Percentiles rank a stretch among this genome's conserved stretches.
These are phyloP conservation scores for Leptinotarsa juncta DNA, from an alignment of 2,888 invertebrate species.

Conservation along the genomic window DNA sequence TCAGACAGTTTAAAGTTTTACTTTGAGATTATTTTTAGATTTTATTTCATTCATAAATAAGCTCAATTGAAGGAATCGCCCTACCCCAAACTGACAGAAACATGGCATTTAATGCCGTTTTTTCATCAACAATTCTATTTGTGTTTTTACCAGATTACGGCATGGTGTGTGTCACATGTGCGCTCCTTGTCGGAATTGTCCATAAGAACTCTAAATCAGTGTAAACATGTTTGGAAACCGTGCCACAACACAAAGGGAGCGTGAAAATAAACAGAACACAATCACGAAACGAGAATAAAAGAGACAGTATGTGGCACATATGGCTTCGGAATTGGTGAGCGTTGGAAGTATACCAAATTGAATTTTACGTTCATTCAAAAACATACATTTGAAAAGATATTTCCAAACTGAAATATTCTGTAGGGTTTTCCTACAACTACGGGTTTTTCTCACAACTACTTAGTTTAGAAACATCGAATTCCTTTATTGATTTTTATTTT, in stretches of 20 bases:
- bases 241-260: constrained; percentile 29
- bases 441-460: too few relatives aligned
- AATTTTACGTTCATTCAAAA: too few relatives aligned
- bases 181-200: constrained; percentile 22
- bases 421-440: too few relatives aligned
- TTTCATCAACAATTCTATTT: not conserved
- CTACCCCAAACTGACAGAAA: not conserved
- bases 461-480: too few relatives aligned
- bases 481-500: too few relatives aligned
- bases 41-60: not conserved
- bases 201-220: constrained; percentile 31
- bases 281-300: not conserved
- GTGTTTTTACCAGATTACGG: not conserved
- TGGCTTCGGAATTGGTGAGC: not conserved
- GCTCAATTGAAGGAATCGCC: not conserved
- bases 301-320: not conserved
- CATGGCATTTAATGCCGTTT: not conserved
- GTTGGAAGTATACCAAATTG: too few relatives aligned
- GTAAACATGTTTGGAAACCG: constrained; percentile 35
- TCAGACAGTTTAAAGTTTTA: not conserved
- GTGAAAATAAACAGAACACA: constrained; percentile 33
- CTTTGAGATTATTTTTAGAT: not conserved
- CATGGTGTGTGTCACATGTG: constrained; percentile 26
- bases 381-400: too few relatives aligned
- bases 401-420: too few relatives aligned